Evolutionary conservation across 1,140 invertebrate genomes (phyloP), one percentile per base, ranked within the genome.

Genomic region (Brachionus rubens): DNA sequence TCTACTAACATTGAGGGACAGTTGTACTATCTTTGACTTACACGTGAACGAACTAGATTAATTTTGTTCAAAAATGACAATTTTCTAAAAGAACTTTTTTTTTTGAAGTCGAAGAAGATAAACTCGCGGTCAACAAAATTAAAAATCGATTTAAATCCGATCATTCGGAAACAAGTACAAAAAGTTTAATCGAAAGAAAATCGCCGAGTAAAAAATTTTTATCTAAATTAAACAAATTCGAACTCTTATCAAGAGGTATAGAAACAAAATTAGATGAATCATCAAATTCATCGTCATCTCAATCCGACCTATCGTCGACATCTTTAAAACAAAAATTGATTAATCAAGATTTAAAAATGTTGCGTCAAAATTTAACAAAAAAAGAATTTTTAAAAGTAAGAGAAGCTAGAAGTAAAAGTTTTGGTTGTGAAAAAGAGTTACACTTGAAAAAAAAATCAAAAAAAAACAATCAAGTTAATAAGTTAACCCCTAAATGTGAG

Each of bases 171-270:
- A 40, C 19, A 24, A 19, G 50, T 10, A n/a, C 24, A 24, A n/a
- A 19, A 28, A 59, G 19, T 41, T 26, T 5, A 24, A 2, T 14
- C 12, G 59, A 43, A 46, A 16, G 59, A 14, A 28, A 21, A 41
- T 41, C 40, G 24, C 59, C 59, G 26, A 43, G 36, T 26, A 65
- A 65, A 65, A 72, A 48, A 1, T 72, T 72, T 28, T 36, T 72
- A 14, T 52, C 68, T 10, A 72, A 30, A 72, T n/a, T 72, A 36
- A 72, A 48, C 16, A 72, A 72, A 54, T 72, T 72, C 19, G 68
- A 72, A 36, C 24, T 72, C 28, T 41, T 72, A 16, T 72, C 68
- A 10, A 19, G 68, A 7, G 68, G 68, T 30, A 28, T 72, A 50
- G n/a, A n/a, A n/a, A 14, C 10, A 3, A 36, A 21, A 21, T 7